Evolutionary conservation across 2,797 vertebrate genomes (phyloP).

Genomic region (Pyrocephalus nanus): DNA sequence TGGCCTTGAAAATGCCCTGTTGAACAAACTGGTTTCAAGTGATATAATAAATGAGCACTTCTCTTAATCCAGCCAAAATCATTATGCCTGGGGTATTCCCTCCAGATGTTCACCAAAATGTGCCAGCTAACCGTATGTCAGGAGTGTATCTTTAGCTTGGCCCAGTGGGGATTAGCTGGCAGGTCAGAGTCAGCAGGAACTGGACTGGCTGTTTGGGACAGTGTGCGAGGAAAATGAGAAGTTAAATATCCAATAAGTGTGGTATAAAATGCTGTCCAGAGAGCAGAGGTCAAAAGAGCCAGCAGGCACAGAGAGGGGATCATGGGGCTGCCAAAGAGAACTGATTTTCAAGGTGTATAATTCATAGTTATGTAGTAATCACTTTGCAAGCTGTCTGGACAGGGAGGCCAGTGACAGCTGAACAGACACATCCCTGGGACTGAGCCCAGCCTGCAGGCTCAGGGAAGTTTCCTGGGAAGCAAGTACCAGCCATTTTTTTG

Average conservation of each 20-base stretch:
- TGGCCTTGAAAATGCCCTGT: not conserved
- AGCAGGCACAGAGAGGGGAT: not conserved
- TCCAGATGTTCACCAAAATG: slow-evolving; percentile 16
- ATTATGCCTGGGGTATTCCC: slow-evolving; percentile 21
- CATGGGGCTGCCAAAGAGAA: not conserved
- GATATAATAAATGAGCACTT: not conserved
- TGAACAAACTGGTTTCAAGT: slow-evolving; percentile 1
- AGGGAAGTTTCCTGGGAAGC: slow-evolving; percentile 22
- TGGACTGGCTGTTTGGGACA: not conserved
- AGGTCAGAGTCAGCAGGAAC: not conserved
- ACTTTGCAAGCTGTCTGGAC: slow-evolving; percentile 1
- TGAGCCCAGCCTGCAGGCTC: slow-evolving; percentile 24
- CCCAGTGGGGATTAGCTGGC: slow-evolving; percentile 15
- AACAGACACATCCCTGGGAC: not conserved
- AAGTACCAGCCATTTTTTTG: not conserved
- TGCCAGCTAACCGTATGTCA: slow-evolving; percentile 8
- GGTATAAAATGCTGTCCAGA: slow-evolving; percentile 1
- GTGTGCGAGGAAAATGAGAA: not conserved
- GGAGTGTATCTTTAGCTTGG: not conserved
- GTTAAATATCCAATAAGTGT: not conserved
- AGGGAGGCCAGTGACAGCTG: slow-evolving; percentile 27
- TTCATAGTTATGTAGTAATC: slow-evolving; percentile 20
- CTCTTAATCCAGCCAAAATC: not conserved
- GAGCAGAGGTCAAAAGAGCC: slow-evolving; percentile 29
- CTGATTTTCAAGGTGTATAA: slow-evolving; percentile 8